phyloP scores from a whole-genome alignment of 2,888 invertebrate species.

The Cordilura impudica region DNA sequence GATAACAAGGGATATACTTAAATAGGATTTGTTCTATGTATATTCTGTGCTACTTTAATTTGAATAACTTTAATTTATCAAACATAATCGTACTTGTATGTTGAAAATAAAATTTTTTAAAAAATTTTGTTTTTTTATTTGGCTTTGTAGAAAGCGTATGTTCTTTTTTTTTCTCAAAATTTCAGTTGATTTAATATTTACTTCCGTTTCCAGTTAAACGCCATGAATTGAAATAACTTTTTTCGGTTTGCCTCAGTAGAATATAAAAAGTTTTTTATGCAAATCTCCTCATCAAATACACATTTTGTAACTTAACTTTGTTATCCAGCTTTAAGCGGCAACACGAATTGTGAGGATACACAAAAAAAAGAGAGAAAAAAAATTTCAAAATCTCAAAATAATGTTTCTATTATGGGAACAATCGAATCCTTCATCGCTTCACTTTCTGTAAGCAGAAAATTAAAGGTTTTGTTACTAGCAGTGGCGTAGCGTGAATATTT shows the following conservation, averaged over 20 bases:
- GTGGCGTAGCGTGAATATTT: too few species aligned
- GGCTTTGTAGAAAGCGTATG: neutral
- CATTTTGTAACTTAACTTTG: conserved; percentile 77
- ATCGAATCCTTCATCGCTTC: too few species aligned
- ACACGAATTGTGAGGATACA: neutral
- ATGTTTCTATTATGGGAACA: neutral
- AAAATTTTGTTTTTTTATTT: neutral
- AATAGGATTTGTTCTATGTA: neutral
- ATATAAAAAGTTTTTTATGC: conserved; percentile 71
- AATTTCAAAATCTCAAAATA: too few species aligned
- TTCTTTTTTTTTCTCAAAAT: neutral
- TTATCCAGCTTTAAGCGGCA: conserved; percentile 69
- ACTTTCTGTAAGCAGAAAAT: too few species aligned
- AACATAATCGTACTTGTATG: too few species aligned
- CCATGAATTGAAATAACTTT: neutral
- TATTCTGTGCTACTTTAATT: conserved; percentile 8
- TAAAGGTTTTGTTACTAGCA: too few species aligned
- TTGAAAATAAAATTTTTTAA: too few species aligned
- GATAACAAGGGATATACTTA: conserved; percentile 1
- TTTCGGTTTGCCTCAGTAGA: neutral
- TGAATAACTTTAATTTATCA: neutral
- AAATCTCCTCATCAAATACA: conserved; percentile 78
- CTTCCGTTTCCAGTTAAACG: conserved; percentile 15
- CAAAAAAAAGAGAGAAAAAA: neutral
- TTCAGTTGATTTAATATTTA: neutral